phyloP scores from a whole-genome alignment of 1,140 invertebrate genomes.

The Amyelois transitella region DNA sequence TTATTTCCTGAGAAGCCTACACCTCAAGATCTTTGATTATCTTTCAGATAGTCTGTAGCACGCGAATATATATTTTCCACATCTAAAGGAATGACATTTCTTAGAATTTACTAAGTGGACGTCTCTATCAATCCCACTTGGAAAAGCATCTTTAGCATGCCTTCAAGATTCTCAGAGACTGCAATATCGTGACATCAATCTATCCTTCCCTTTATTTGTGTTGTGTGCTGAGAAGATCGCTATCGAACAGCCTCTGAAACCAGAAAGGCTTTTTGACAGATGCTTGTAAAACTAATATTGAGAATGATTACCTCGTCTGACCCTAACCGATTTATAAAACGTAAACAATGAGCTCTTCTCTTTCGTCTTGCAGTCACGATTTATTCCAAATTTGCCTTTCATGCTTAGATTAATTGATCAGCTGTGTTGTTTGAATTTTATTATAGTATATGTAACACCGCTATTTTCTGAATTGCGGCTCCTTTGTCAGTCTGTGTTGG shows the following conservation, averaged over 20 bases:
- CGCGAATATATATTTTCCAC: neutral
- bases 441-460: neutral
- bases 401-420: neutral
- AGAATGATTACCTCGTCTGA: constrained; percentile 12
- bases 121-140: neutral
- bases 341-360: constrained; percentile 24
- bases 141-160: neutral
- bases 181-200: neutral
- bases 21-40: neutral
- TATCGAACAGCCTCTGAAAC: neutral
- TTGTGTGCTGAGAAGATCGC: neutral
- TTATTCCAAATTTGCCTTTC: neutral
- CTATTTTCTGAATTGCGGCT: neutral
- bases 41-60: neutral
- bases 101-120: neutral
- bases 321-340: constrained; percentile 22
- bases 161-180: neutral
- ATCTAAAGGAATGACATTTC: neutral
- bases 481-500: neutral
- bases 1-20: too few relatives aligned
- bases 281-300: constrained; percentile 14
- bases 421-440: neutral
- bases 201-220: neutral
- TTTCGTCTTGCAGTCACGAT: constrained; percentile 11
- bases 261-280: constrained; percentile 14